phyloP scores from a whole-genome alignment of 1,140 invertebrate genomes.

The Dendroctonus valens region DNA sequence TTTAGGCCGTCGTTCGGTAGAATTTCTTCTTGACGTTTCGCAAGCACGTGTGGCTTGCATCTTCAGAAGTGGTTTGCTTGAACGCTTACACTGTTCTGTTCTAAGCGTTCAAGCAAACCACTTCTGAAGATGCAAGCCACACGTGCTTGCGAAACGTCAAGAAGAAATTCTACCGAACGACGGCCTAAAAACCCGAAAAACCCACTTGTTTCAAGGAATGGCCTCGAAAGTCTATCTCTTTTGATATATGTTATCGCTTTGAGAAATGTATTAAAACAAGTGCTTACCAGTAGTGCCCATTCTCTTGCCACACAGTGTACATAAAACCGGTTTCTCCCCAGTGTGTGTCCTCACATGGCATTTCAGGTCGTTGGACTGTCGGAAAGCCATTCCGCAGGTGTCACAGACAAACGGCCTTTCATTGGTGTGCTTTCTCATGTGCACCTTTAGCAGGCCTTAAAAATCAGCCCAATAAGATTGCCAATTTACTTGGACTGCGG shows the following conservation, averaged over 20 bases:
- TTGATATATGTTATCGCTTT: not conserved
- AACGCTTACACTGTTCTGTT: too few relatives aligned
- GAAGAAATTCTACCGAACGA: too few relatives aligned
- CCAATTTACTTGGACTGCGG: not conserved
- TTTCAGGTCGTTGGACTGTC: slow-evolving; percentile 45
- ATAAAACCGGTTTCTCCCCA: slow-evolving; percentile 63
- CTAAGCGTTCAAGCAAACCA: too few relatives aligned
- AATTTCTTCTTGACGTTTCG: too few relatives aligned
- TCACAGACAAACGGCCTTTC: slow-evolving; percentile 46
- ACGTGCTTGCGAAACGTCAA: too few relatives aligned
- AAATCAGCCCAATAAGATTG: slow-evolving; percentile 2
- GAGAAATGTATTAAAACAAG: not conserved
- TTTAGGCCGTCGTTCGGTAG: too few relatives aligned
- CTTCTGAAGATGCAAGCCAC: too few relatives aligned
- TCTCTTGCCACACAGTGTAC: slow-evolving; percentile 65
- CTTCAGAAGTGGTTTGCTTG: too few relatives aligned
- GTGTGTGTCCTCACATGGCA: slow-evolving; percentile 58
- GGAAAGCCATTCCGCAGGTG: slow-evolving; percentile 45
- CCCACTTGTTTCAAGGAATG: not conserved
- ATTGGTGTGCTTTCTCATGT: slow-evolving; percentile 46
- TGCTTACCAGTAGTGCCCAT: slow-evolving; percentile 26
- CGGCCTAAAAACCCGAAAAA: too few relatives aligned
- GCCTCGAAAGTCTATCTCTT: too few relatives aligned
- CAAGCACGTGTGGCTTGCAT: too few relatives aligned
- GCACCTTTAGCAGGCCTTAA: slow-evolving; percentile 35